A percentile compares a stretch with the other conserved stretches of the same genome.
These are phyloP conservation scores for Clarias pachynema DNA, from an alignment of 2,797 vertebrate species.

Conservation along the genomic window DNA sequence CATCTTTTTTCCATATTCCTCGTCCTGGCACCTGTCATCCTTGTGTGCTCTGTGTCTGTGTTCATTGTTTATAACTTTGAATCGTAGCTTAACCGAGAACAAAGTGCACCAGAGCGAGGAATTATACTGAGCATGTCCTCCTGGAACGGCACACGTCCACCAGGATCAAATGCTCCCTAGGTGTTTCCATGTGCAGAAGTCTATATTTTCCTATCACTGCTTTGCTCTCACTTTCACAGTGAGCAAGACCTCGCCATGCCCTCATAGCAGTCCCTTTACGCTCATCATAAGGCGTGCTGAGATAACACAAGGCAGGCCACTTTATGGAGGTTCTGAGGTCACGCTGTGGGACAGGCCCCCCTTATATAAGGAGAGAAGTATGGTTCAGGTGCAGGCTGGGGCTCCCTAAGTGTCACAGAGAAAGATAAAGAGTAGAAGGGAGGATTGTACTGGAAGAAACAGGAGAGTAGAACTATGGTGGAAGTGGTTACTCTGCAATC, in stretches of 20 bases:
- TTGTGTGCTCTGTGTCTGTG: slow-evolving; percentile 54
- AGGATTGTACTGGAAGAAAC: slow-evolving; percentile 30
- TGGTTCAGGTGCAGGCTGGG: slow-evolving; percentile 59
- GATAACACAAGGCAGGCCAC: slow-evolving; percentile 66
- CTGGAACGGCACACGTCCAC: slow-evolving; percentile 62
- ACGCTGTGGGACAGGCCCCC: slow-evolving; percentile 50
- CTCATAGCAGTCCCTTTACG: slow-evolving; percentile 70
- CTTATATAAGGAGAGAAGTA: slow-evolving; percentile 55
- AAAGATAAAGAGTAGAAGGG: slow-evolving; percentile 22
- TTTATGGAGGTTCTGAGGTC: slow-evolving; percentile 66
- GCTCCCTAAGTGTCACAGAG: slow-evolving; percentile 50
- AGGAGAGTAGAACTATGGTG: slow-evolving; percentile 38
- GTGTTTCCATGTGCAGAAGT: slow-evolving; percentile 55
- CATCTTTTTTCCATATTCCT: slow-evolving; percentile 48
- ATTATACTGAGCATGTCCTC: slow-evolving; percentile 73
- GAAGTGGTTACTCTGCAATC: slow-evolving; percentile 41
- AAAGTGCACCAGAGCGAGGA: slow-evolving; percentile 28
- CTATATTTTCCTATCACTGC: slow-evolving; percentile 61
- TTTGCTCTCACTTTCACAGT: slow-evolving; percentile 62
- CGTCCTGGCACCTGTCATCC: slow-evolving; percentile 72
- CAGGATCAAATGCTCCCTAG: slow-evolving; percentile 72
- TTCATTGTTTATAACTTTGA: slow-evolving; percentile 64
- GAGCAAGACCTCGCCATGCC: slow-evolving; percentile 67
- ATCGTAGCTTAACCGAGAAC: slow-evolving; percentile 59
- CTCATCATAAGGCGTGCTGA: slow-evolving; percentile 67